Conservation (phyloP, 2,888 invertebrate species). For the Agonopterix subpropinquella region DNA sequence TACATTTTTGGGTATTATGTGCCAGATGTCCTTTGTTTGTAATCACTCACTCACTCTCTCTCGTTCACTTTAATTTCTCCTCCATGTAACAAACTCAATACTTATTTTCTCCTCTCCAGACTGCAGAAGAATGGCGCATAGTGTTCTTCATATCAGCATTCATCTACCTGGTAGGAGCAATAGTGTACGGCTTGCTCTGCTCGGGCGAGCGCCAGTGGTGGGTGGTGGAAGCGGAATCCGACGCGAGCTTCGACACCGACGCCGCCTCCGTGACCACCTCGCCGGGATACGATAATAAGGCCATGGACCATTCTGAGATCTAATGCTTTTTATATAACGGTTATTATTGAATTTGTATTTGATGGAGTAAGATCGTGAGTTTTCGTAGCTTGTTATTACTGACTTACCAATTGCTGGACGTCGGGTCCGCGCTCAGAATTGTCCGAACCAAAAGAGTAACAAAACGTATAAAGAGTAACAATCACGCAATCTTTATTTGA, state of each 20-base stretch:
- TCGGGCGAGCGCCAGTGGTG: conserved; percentile 90
- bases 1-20: too few relatives aligned
- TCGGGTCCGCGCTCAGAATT: too few relatives aligned
- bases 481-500: too few relatives aligned
- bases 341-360: neutral
- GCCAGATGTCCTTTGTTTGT: too few relatives aligned
- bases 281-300: conserved; percentile 43
- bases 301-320: conserved; percentile 52
- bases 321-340: conserved; percentile 11
- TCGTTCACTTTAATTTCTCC: too few relatives aligned
- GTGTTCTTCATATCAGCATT: conserved; percentile 91
- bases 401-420: too few relatives aligned
- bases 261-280: conserved; percentile 56
- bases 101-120: conserved; percentile 59
- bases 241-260: conserved; percentile 61
- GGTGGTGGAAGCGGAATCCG: conserved; percentile 74
- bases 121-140: conserved; percentile 86
- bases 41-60: too few relatives aligned
- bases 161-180: conserved; percentile 88
- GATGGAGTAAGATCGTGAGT: neutral
- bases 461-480: too few relatives aligned
- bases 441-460: too few relatives aligned
- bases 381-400: neutral
- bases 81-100: too few relatives aligned
- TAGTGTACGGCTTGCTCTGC: conserved; percentile 85